Evolutionary conservation across 2,113 vertebrate genomes (phyloP).

Genomic region (Eublepharis macularius): DNA sequence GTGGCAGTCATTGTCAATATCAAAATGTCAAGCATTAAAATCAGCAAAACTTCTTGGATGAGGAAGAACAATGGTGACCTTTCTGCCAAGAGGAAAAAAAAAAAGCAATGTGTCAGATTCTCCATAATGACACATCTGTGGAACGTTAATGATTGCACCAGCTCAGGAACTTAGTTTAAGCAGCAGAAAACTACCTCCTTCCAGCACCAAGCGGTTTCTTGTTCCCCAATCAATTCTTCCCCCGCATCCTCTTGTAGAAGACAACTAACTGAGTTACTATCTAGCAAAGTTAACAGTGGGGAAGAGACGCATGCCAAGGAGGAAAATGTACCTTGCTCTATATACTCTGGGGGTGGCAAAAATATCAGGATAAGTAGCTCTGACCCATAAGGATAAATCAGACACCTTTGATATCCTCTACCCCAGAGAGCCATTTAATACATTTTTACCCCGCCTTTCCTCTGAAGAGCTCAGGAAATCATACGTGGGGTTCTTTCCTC

Average conservation of each 20-base stretch:
- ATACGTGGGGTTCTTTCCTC: too few species aligned
- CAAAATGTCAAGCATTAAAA: background rate
- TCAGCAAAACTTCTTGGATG: background rate
- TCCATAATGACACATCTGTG: background rate
- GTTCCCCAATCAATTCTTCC: background rate
- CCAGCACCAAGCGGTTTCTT: background rate
- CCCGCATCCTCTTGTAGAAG: background rate
- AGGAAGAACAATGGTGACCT: conserved; percentile 2
- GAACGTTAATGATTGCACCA: background rate
- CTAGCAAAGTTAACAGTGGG: too few species aligned
- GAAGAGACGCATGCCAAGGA: too few species aligned
- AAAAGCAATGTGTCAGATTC: background rate
- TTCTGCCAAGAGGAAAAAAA: background rate
- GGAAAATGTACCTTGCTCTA: too few species aligned
- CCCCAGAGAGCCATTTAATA: too few species aligned
- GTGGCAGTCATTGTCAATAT: conserved; percentile 2
- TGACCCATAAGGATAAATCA: too few species aligned
- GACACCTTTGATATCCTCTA: too few species aligned
- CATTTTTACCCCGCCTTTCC: too few species aligned
- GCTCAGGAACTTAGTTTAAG: background rate
- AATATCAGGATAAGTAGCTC: too few species aligned
- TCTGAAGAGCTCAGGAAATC: too few species aligned
- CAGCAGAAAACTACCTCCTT: background rate
- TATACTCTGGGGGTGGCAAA: too few species aligned
- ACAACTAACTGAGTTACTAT: background rate